phyloP scores from a whole-genome alignment of 2,797 vertebrate species.

The Lagocephalus sceleratus region DNA sequence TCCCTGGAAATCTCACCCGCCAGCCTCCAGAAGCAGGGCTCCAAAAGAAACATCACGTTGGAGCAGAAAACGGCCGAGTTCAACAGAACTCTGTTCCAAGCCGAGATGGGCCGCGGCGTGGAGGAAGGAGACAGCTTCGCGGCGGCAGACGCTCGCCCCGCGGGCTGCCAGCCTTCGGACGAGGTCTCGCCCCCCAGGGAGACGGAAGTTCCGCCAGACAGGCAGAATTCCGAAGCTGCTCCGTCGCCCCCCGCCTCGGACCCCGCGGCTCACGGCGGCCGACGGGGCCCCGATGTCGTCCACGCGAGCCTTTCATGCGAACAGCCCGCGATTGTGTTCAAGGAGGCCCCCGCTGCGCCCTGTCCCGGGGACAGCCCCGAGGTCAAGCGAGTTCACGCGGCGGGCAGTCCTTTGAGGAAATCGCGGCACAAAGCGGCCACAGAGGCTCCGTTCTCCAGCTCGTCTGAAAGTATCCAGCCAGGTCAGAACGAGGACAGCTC shows the following conservation, averaged over 20 bases:
- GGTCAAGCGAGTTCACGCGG: constrained; percentile 40
- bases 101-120: constrained; percentile 76
- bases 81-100: constrained; percentile 90
- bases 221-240: constrained; percentile 28
- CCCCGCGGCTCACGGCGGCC: constrained; percentile 25
- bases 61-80: constrained; percentile 93
- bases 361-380: constrained; percentile 36
- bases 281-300: constrained; percentile 35
- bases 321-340: constrained; percentile 29
- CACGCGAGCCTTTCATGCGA: constrained; percentile 37
- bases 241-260: constrained; percentile 22
- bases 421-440: constrained; percentile 44
- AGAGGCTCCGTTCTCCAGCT: constrained; percentile 28
- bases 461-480: constrained; percentile 35
- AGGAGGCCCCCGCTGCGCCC: constrained; percentile 22
- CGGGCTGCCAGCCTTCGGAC: constrained; percentile 49
- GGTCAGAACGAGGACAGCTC: constrained; percentile 22
- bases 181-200: constrained; percentile 43
- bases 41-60: constrained; percentile 83
- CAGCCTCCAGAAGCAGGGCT: constrained; percentile 48
- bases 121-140: constrained; percentile 60
- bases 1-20: constrained; percentile 51
- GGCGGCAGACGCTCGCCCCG: constrained; percentile 41
- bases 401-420: constrained; percentile 50
- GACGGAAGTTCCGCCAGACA: constrained; percentile 30